phyloP scores from a whole-genome alignment of 1,140 invertebrate species.

The Onthophagus taurus region DNA sequence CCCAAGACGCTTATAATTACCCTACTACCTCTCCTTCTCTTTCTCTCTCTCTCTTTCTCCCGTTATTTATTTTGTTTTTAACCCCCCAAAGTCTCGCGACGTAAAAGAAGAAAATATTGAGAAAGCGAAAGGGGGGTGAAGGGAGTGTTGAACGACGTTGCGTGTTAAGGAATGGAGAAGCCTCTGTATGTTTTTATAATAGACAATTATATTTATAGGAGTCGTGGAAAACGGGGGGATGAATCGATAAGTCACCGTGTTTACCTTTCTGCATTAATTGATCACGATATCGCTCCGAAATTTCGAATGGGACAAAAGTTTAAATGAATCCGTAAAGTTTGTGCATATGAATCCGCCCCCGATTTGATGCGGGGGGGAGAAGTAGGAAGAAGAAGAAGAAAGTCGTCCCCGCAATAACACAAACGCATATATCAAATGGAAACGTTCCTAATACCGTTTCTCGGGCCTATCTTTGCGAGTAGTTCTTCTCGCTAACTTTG shows the following conservation, averaged over 20 bases:
- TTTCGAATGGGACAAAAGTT: neutral
- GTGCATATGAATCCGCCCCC: neutral
- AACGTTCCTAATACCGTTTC: too few species aligned
- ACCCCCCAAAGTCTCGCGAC: too few species aligned
- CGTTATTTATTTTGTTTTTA: too few species aligned
- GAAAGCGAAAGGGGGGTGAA: too few species aligned
- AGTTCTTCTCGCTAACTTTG: too few species aligned
- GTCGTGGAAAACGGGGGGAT: constrained; percentile 9
- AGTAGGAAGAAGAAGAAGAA: neutral
- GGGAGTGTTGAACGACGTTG: constrained; percentile 8
- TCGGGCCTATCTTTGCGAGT: too few species aligned
- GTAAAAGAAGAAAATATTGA: too few species aligned
- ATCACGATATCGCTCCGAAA: constrained; percentile 4
- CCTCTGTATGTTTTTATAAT: constrained; percentile 12
- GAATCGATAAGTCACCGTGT: too few species aligned
- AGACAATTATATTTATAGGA: constrained; percentile 13
- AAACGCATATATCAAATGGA: too few species aligned
- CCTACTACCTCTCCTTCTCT: constrained; percentile 2
- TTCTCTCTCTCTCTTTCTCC: too few species aligned
- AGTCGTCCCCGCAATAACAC: too few species aligned
- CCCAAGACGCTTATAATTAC: constrained; percentile 7
- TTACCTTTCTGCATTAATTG: constrained; percentile 7
- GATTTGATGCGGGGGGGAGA: neutral
- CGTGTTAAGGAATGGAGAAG: too few species aligned
- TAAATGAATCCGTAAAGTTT: neutral